phyloP scores from a whole-genome alignment of 1,140 invertebrate genomes.

The Aphaenogaster ashmeadi region DNA sequence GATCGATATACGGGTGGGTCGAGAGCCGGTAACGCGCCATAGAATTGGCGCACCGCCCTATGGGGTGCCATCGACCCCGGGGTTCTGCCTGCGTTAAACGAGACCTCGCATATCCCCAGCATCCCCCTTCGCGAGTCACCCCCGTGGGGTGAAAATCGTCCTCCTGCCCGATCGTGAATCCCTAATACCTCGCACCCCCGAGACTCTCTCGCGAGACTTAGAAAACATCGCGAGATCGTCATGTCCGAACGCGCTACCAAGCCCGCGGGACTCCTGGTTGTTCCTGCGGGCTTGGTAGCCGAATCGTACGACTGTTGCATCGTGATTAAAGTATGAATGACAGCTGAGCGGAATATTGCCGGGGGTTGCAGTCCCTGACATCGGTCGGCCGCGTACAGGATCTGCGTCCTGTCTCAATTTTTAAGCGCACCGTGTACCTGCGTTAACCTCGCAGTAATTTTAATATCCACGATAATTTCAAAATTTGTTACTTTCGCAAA shows the following conservation, averaged over 20 bases:
- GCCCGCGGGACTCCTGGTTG: slow-evolving; percentile 70
- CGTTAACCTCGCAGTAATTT: too few species aligned
- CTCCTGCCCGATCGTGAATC: slow-evolving; percentile 69
- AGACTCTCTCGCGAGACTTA: slow-evolving; percentile 65
- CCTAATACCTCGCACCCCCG: slow-evolving; percentile 79
- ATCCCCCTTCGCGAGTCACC: slow-evolving; percentile 68
- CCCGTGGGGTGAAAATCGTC: slow-evolving; percentile 61
- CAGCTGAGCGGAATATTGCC: slow-evolving; percentile 21
- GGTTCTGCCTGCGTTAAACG: slow-evolving; percentile 45
- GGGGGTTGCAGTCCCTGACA: not conserved
- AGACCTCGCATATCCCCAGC: slow-evolving; percentile 57
- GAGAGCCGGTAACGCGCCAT: slow-evolving; percentile 39
- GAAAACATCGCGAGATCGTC: slow-evolving; percentile 69
- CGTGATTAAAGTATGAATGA: slow-evolving; percentile 76
- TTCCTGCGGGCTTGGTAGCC: slow-evolving; percentile 81
- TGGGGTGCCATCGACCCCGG: slow-evolving; percentile 64
- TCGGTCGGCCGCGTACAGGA: not conserved
- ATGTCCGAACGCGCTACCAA: not conserved
- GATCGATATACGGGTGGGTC: slow-evolving; percentile 68
- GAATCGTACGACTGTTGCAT: slow-evolving; percentile 82
- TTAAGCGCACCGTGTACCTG: not conserved
- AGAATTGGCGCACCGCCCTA: slow-evolving; percentile 72
- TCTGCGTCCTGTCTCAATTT: not conserved
- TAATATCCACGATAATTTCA: not conserved
- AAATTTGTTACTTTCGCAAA: not conserved